phyloP scores from a whole-genome alignment of 2,888 invertebrate genomes.

The Phyto melanocephala region DNA sequence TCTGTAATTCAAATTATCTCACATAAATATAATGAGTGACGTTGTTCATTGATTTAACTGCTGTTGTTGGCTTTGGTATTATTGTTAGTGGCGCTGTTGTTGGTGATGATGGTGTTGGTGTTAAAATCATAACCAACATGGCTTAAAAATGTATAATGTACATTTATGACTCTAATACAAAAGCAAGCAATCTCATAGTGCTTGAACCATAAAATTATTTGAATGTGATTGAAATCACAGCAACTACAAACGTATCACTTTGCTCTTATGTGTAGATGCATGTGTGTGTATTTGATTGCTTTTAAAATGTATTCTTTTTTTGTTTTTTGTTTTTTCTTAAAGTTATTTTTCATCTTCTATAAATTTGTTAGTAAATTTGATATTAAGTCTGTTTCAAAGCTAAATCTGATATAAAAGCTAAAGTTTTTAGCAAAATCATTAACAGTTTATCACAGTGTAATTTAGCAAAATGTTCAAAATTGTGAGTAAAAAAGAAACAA shows the following conservation, averaged over 20 bases:
- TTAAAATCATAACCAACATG: slow-evolving; percentile 46
- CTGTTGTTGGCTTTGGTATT: slow-evolving; percentile 23
- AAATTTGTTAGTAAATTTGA: slow-evolving; percentile 50
- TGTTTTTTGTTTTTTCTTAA: slow-evolving; percentile 40
- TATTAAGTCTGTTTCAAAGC: slow-evolving; percentile 19
- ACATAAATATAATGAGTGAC: slow-evolving; percentile 33
- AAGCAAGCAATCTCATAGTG: background rate
- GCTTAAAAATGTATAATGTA: slow-evolving; percentile 33
- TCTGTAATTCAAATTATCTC: slow-evolving; percentile 25
- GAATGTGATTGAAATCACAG: background rate
- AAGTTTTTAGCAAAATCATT: slow-evolving; percentile 66
- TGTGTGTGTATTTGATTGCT: slow-evolving; percentile 36
- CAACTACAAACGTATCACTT: slow-evolving; percentile 9
- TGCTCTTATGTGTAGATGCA: background rate
- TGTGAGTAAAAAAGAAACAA: slow-evolving; percentile 69
- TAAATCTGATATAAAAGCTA: slow-evolving; percentile 70
- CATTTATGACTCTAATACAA: slow-evolving; percentile 16
- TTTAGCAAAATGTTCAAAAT: slow-evolving; percentile 74
- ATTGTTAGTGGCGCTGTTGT: background rate
- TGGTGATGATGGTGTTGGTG: slow-evolving; percentile 33
- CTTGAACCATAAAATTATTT: background rate
- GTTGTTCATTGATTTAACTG: background rate
- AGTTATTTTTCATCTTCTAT: slow-evolving; percentile 59
- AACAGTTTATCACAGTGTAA: slow-evolving; percentile 73
- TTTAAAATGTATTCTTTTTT: slow-evolving; percentile 21